These are phyloP conservation scores for Xyrichtys novacula DNA, from an alignment of 2,797 vertebrate genomes.

Conservation along the genomic window DNA sequence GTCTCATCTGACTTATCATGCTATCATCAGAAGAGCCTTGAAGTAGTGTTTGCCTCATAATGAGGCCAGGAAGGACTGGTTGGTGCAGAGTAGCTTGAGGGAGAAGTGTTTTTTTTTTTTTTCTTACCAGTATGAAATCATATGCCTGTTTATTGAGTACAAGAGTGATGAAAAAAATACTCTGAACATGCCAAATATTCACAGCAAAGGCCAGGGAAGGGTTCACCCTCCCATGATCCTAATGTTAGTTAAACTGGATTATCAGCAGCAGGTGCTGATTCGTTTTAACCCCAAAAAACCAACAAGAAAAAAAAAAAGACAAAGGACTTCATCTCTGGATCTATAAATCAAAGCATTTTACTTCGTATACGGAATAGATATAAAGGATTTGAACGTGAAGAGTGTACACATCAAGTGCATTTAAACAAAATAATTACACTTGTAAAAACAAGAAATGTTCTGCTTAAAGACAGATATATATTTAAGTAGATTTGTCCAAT, in stretches of 20 bases:
- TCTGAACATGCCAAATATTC: slow-evolving; percentile 36
- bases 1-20: slow-evolving; percentile 50
- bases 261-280: background rate
- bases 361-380: no score
- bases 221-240: slow-evolving; percentile 3
- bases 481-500: no score
- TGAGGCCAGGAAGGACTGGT: slow-evolving; percentile 68
- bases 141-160: slow-evolving; percentile 49
- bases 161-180: slow-evolving; percentile 48
- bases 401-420: no score
- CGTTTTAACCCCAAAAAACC: background rate
- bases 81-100: slow-evolving; percentile 49
- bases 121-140: slow-evolving; percentile 40
- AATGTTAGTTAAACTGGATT: background rate
- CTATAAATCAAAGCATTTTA: no score
- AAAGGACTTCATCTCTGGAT: no score
- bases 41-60: slow-evolving; percentile 52
- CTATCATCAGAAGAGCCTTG: slow-evolving; percentile 52
- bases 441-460: no score
- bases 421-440: no score
- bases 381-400: no score
- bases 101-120: slow-evolving; percentile 52
- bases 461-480: no score
- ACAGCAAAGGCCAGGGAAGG: slow-evolving; percentile 4
- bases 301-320: background rate